A percentile compares a stretch with the other conserved stretches of the same genome.
phyloP scores from a whole-genome alignment of 2,888 invertebrate species.

The Drosophila quasianomalipes region DNA sequence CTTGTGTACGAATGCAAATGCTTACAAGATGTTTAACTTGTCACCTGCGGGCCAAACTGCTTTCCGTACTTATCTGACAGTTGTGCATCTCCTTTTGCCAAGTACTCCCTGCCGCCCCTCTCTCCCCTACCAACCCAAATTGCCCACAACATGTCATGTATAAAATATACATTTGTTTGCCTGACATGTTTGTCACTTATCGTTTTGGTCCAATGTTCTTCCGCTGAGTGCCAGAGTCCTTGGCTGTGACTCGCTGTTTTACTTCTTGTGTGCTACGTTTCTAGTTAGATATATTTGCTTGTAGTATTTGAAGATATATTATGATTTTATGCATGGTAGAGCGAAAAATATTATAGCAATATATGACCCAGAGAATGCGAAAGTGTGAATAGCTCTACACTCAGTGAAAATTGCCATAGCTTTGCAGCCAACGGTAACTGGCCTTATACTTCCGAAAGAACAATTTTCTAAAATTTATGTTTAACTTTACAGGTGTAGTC shows the following conservation, averaged over 20 bases:
- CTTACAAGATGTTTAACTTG: conserved; percentile 81
- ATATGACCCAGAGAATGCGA: conserved; percentile 1
- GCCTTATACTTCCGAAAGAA: background rate
- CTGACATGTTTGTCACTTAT: conserved; percentile 79
- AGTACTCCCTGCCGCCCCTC: conserved; percentile 9
- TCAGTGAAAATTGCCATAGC: background rate
- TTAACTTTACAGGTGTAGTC: background rate
- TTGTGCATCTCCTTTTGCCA: conserved; percentile 66
- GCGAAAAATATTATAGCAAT: conserved; percentile 40
- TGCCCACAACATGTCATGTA: conserved; percentile 30
- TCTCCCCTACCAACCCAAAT: background rate
- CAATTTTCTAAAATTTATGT: background rate
- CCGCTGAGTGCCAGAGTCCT: conserved; percentile 45
- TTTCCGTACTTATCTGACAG: conserved; percentile 77
- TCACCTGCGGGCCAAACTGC: conserved; percentile 77
- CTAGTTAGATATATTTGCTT: conserved; percentile 23
- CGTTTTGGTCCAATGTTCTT: conserved; percentile 65
- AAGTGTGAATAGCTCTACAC: conserved; percentile 7
- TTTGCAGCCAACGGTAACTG: background rate
- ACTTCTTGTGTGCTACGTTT: conserved; percentile 23
- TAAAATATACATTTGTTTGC: conserved; percentile 76
- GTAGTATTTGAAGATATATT: conserved; percentile 58
- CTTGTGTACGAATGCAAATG: conserved; percentile 58
- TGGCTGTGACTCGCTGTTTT: conserved; percentile 32
- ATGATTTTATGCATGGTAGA: conserved; percentile 73